Evolutionary conservation across 2,888 invertebrate species (phyloP), one percentile per base, ranked within the genome.

Genomic region (Mactromeris polynyma): DNA sequence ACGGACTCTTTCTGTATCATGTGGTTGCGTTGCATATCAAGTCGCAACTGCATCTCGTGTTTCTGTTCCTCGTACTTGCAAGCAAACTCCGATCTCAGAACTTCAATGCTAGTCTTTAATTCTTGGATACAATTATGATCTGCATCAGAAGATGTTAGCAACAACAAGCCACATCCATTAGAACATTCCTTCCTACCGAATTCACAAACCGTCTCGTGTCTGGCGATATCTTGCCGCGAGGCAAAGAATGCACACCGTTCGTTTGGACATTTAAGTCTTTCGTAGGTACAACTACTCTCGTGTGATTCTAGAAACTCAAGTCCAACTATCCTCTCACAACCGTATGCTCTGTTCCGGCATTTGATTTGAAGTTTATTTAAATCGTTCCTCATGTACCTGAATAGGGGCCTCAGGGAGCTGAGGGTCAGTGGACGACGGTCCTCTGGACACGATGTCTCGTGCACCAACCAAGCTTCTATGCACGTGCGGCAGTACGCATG

Each of bases 61-160:
- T 92, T 93, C 89, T 94, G 94, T n/a, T 95, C 95, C 36, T 94
- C 94, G 80, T 94, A 91, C 86, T 94, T 95, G 54, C 94, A 94
- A 7, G 91, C 88, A 89, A 96, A 94, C 86, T 96, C 96, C 19
- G 94, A 93, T 69, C 96, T 88, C 81, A 95, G 89, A 36, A 94
- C 86, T 69, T 96, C 95, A 19, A 95, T 89, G 9, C 93, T 79
- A 0, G 94, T 94, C 40, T 94, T 90, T 9, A 96, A 93, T 85
- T 95, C 95, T 17, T 93, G 91, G n/a, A 95, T 94, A 88, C 96
- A 96, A 89, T 93, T 95, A 89, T 95, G 96, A n/a, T 92, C 91
- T 51, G 79, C 78, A 78, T 95, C 94, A 0, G 93, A 92, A 0
- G 91, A 84, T n/a, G 89, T 84, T 2, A 90, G 87, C 54, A 95